Conservation (phyloP, 1,140 invertebrate species). For the Orchestia grillus region DNA sequence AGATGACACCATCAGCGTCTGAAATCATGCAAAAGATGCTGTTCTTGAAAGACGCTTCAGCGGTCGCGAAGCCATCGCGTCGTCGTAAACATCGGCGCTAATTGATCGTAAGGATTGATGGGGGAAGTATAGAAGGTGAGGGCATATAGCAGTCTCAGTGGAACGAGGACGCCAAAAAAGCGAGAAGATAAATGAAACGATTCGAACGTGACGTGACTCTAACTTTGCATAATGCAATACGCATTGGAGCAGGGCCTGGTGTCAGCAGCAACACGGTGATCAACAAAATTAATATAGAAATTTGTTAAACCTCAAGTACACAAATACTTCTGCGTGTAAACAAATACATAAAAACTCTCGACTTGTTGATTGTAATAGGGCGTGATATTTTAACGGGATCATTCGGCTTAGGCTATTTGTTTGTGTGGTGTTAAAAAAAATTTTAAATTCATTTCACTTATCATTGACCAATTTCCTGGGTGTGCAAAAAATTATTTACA, state of each 20-base stretch:
- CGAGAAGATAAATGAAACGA: neutral
- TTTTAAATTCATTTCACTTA: neutral
- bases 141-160: neutral
- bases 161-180: neutral
- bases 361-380: too few species aligned
- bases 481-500: neutral
- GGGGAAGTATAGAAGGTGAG: neutral
- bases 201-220: too few species aligned
- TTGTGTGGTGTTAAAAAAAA: neutral
- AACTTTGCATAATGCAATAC: too few species aligned
- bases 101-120: neutral
- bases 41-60: neutral
- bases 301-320: too few species aligned
- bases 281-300: too few species aligned
- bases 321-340: too few species aligned
- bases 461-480: neutral
- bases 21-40: neutral
- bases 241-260: too few species aligned
- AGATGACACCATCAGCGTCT: neutral
- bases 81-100: neutral
- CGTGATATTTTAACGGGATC: neutral
- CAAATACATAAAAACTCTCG: too few species aligned
- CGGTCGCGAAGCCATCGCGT: neutral
- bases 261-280: too few species aligned
- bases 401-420: neutral